Conservation (phyloP, 2,888 invertebrate genomes). For the Notodonta ziczac region DNA sequence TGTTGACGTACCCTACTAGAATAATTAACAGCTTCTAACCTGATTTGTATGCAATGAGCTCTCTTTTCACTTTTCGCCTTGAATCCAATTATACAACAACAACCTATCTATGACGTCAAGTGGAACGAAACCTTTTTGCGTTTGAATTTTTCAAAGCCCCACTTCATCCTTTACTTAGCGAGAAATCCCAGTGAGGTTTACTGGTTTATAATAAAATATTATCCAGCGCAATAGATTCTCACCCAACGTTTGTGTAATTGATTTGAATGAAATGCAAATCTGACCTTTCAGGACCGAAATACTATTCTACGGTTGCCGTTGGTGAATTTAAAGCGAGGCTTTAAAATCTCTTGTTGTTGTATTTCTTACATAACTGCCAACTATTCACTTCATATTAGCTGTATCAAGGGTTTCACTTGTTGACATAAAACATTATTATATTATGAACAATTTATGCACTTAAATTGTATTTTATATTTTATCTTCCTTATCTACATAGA, state of each 20-base stretch:
- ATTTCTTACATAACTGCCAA: constrained; percentile 11
- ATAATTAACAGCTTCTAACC: not conserved
- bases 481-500: too few relatives aligned
- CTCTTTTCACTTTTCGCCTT: not conserved
- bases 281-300: constrained; percentile 39
- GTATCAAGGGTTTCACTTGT: not conserved
- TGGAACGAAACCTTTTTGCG: not conserved
- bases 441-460: not conserved
- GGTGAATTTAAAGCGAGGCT: constrained; percentile 25
- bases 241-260: constrained; percentile 22
- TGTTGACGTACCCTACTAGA: not conserved
- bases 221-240: constrained; percentile 20
- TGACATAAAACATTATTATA: too few relatives aligned
- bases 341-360: constrained; percentile 18
- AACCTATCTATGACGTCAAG: not conserved
- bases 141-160: not conserved
- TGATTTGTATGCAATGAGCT: not conserved
- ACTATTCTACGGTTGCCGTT: constrained; percentile 16
- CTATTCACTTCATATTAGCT: not conserved
- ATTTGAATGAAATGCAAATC: constrained; percentile 51
- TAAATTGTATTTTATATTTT: not conserved
- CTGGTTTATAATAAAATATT: constrained; percentile 11
- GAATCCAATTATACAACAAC: not conserved
- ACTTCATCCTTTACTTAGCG: not conserved
- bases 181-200: constrained; percentile 6